Percentiles rank a stretch among this genome's conserved stretches.
phyloP scores from a whole-genome alignment of 2,113 vertebrate genomes.

The human (Homo sapiens) region GRCh38 chr12:17067001-17067500 shows the following conservation, averaged over 20 bases:
- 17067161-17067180: too few relatives aligned
- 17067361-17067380: background rate
- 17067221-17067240: too few relatives aligned
- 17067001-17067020: too few relatives aligned
- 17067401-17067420: background rate
- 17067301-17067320: background rate
- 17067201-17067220: too few relatives aligned
- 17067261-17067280: background rate
- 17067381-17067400: background rate
- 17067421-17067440: constrained; percentile 14
- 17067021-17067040: too few relatives aligned
- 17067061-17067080: too few relatives aligned
- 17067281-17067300: background rate
- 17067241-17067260: background rate
- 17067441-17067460: background rate
- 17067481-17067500: background rate
- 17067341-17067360: background rate
- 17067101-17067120: too few relatives aligned
- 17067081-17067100: too few relatives aligned
- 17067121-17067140: too few relatives aligned
- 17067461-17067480: background rate
- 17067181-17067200: too few relatives aligned
- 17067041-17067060: too few relatives aligned
- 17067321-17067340: background rate
- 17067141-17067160: too few relatives aligned